Evolutionary conservation across 2,113 vertebrate genomes (phyloP), one percentile per base, ranked within the genome.

Genomic region (Apteryx mantelli): DNA sequence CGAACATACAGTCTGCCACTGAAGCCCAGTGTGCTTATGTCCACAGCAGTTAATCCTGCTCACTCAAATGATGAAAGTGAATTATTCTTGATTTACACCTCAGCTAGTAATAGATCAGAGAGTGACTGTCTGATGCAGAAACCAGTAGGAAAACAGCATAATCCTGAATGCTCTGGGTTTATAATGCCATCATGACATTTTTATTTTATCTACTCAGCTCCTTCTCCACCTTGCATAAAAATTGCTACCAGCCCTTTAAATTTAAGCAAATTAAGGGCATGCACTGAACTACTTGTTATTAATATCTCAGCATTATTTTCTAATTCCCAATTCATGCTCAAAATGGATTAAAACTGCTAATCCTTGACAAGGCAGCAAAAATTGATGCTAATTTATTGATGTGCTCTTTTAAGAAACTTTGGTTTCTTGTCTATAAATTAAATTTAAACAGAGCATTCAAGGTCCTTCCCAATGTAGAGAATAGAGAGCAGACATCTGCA

Each of bases 271-370:
- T 93, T 61, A 97, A 95, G 89, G 86, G 78, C 83, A 92, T 53
- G 21, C 44, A 87, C 40, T 77, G 81, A 95, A 82, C 84, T 92
- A 50, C 88, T 89, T 77, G 81, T 92, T 97, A 96, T 96, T 93
- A 92, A 87, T 95, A 95, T 91, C 93, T 95, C 95, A 91, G 86
- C 91, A 66, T 66, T 93, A 92, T 95, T 95, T 97, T 85, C 84
- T 91, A 95, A 96, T 93, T 97, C 92, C 92, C 78, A 87, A 13
- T 77, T 92, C 91, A 82, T 65, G 74, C 89, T 74, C 82, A 65
- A 97, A 92, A 91, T 66, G 65, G 89, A 95, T 96, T 95, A 88
- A 95, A 95, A 91, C 74, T 15, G 63, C 70, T 94, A 97, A 96
- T 95, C 91, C 86, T 95, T 89, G 89, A 92, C 89, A 92, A 93